Base-by-base conservation (phyloP, 2,888 invertebrate genomes). In the Dichetophora obliterata region DNA sequence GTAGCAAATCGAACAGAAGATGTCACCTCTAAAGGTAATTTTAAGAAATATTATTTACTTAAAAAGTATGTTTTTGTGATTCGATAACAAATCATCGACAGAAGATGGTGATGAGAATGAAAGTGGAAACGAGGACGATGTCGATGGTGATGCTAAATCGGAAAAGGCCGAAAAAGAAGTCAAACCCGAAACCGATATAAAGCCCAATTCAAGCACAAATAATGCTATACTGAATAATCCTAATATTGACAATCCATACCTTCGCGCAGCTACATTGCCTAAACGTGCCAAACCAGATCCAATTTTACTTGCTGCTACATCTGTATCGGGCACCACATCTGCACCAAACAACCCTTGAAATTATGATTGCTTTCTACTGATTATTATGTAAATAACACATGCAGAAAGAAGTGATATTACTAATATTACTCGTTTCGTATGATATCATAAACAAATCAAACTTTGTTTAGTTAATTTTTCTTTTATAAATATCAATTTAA, bases 191-290 rank as follows among this genome's bases (percentile, higher is more conserved):
- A 81, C 86, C 79, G 86, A 88, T 84, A 87, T 89, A 78, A 85
- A 91, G 87, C 85, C 91, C 84, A 86, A 90, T 86, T 85, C 87
- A 81, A 80, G 88, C 79, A 88, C 88, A 54, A 86, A 89, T 85
- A 86, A 91, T 87, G 88, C 89, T 0, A 89, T 89, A 75, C 78
- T 89, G 22, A 89, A 89, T 50, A 89, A 89, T 84, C 89, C 89
- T 22, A 92, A 92, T 16, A 94, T 94, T 81, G 95, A 95, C 87
- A 95, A 95, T 90, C 95, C 95, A 0, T 95, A 94, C 86, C 90
- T 95, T 27, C 89, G 92, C 27, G 89, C 90, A 2, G 90, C 89
- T 0, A 89, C 88, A 4, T 75, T 90, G 66, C 89, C 89, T 0
- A 89, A 89, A 81, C 88, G 89, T 37, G 79, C 84, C 16, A 89